These are phyloP conservation scores for Brachymystax lenok DNA, from an alignment of 2,797 vertebrate species.

Conservation along the genomic window DNA sequence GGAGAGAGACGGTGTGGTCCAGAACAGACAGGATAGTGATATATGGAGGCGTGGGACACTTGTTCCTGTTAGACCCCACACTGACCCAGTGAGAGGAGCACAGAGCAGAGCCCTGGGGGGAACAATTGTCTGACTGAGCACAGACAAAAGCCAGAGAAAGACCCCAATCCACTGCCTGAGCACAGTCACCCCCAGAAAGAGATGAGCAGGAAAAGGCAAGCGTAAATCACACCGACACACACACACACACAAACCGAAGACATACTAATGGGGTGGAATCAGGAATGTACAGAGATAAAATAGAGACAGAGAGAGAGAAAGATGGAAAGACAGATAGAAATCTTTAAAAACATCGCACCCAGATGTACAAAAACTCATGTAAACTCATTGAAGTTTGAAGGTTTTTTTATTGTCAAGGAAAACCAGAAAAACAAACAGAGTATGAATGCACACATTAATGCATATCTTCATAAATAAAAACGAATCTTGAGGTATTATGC, in stretches of 20 bases:
- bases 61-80: conserved; percentile 70
- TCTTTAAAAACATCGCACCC: not conserved
- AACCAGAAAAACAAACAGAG: conserved; percentile 44
- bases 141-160: conserved; percentile 69
- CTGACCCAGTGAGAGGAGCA: conserved; percentile 51
- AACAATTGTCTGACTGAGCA: conserved; percentile 66
- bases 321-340: not conserved
- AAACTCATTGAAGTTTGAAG: not conserved
- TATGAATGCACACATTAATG: conserved; percentile 18
- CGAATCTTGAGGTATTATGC: conserved; percentile 44
- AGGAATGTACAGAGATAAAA: not conserved
- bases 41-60: conserved; percentile 70
- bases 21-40: conserved; percentile 57
- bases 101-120: conserved; percentile 41
- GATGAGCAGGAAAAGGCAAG: conserved; percentile 54
- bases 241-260: not conserved
- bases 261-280: not conserved
- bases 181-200: conserved; percentile 38
- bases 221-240: conserved; percentile 54
- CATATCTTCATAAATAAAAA: conserved; percentile 18
- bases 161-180: conserved; percentile 29
- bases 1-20: conserved; percentile 53
- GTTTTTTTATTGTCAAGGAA: conserved; percentile 57
- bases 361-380: conserved; percentile 12
- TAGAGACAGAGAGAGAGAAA: not conserved